Conservation (phyloP, 2,888 invertebrate genomes). For the Amiota communis region DNA sequence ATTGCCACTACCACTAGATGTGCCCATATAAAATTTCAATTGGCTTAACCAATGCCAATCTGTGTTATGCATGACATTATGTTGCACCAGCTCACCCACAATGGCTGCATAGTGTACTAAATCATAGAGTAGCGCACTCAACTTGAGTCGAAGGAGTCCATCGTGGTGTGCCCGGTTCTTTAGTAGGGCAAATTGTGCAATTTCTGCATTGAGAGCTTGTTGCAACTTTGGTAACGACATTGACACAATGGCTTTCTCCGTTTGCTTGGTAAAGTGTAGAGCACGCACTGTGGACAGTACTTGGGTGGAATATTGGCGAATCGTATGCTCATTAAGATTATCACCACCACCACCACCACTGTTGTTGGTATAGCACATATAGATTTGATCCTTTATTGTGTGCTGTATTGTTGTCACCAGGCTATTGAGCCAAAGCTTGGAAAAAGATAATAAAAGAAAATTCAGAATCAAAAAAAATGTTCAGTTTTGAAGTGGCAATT, state of each 20-base stretch:
- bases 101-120: conserved; percentile 92
- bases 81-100: conserved; percentile 83
- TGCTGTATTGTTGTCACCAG: conserved; percentile 88
- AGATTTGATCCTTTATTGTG: conserved; percentile 82
- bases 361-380: conserved; percentile 74
- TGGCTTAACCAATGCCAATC: conserved; percentile 98
- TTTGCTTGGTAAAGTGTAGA: conserved; percentile 87
- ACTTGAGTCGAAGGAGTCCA: conserved; percentile 83
- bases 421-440: conserved; percentile 73
- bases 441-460: not conserved
- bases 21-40: conserved; percentile 82
- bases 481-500: not conserved
- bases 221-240: conserved; percentile 77
- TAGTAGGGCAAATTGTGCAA: conserved; percentile 62
- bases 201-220: conserved; percentile 74
- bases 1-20: conserved; percentile 6
- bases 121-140: conserved; percentile 93
- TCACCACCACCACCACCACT: conserved; percentile 46
- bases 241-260: conserved; percentile 84
- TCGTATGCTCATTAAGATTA: conserved; percentile 73
- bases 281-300: conserved; percentile 89
- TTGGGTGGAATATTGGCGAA: conserved; percentile 76
- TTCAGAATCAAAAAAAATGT: conserved; percentile 12
- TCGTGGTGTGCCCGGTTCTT: conserved; percentile 73
- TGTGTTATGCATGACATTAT: conserved; percentile 78